Evolutionary conservation across 2,113 vertebrate species (phyloP).

Genomic region (Thomomys bottae): DNA sequence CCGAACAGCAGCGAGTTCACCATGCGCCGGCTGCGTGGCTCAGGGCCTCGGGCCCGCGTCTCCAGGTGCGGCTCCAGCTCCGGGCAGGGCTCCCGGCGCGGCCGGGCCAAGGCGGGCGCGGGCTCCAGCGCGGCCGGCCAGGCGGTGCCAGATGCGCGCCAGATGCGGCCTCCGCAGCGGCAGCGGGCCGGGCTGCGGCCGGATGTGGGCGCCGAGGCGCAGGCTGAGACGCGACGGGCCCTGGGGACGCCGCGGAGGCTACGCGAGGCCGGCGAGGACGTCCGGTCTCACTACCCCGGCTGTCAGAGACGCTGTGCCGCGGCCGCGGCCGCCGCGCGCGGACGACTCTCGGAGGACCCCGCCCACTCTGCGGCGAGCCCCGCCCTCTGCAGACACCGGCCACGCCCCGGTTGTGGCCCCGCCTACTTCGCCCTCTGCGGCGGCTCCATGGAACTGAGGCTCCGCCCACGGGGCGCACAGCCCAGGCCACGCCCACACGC

Average conservation of each 20-base stretch:
- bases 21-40: slow-evolving; percentile 80
- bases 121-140: slow-evolving; percentile 58
- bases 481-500: background rate
- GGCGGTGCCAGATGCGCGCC: slow-evolving; percentile 58
- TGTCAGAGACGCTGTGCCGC: slow-evolving; percentile 72
- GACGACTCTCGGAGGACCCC: slow-evolving; percentile 61
- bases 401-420: background rate
- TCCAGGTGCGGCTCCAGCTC: slow-evolving; percentile 74
- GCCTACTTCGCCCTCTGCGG: slow-evolving; percentile 46
- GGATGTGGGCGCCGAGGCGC: slow-evolving; percentile 37
- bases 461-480: background rate
- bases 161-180: slow-evolving; percentile 66
- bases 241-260: slow-evolving; percentile 47
- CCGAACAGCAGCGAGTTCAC: slow-evolving; percentile 91
- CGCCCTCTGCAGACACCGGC: slow-evolving; percentile 59
- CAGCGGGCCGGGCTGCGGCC: background rate
- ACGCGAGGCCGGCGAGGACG: background rate
- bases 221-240: background rate
- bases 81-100: slow-evolving; percentile 75
- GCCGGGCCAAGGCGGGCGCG: slow-evolving; percentile 72
- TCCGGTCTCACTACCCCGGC: slow-evolving; percentile 31
- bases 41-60: slow-evolving; percentile 67
- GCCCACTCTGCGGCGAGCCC: slow-evolving; percentile 68
- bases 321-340: slow-evolving; percentile 78
- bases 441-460: background rate